phyloP scores from a whole-genome alignment of 2,113 vertebrate species.

The Pristiophorus japonicus region DNA sequence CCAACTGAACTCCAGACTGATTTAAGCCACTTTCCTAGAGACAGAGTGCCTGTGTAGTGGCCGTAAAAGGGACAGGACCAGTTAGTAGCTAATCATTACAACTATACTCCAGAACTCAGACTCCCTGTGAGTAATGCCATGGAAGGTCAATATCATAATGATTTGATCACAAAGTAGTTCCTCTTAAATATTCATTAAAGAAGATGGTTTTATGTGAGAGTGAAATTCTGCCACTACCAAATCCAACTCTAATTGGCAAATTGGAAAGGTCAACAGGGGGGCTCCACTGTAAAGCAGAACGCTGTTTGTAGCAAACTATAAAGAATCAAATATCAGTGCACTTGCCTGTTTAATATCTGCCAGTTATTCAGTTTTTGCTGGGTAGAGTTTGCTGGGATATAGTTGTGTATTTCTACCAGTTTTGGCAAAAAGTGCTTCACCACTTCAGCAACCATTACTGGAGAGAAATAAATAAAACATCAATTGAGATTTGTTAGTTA shows the following conservation, averaged over 20 bases:
- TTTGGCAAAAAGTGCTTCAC: slow-evolving; percentile 65
- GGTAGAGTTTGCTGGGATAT: slow-evolving; percentile 60
- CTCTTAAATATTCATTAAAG: background rate
- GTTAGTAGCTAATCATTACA: background rate
- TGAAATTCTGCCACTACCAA: background rate
- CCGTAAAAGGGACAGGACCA: background rate
- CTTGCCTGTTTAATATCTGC: slow-evolving; percentile 66
- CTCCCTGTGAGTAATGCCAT: background rate
- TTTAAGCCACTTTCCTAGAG: background rate
- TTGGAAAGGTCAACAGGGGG: background rate
- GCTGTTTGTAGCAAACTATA: background rate
- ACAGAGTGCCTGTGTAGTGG: background rate
- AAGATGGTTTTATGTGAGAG: background rate
- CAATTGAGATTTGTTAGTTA: background rate
- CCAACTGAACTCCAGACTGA: background rate
- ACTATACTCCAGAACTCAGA: background rate
- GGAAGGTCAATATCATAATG: background rate
- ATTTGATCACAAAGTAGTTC: background rate
- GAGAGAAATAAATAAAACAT: slow-evolving; percentile 16
- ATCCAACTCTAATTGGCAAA: background rate
- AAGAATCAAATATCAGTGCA: background rate
- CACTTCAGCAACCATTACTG: slow-evolving; percentile 69
- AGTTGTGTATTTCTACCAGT: slow-evolving; percentile 68
- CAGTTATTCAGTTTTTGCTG: slow-evolving; percentile 68
- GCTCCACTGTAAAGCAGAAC: background rate